Evolutionary conservation across 2,888 invertebrate genomes (phyloP), one percentile per base, ranked within the genome.

Genomic region (Augochlorella aurata): DNA sequence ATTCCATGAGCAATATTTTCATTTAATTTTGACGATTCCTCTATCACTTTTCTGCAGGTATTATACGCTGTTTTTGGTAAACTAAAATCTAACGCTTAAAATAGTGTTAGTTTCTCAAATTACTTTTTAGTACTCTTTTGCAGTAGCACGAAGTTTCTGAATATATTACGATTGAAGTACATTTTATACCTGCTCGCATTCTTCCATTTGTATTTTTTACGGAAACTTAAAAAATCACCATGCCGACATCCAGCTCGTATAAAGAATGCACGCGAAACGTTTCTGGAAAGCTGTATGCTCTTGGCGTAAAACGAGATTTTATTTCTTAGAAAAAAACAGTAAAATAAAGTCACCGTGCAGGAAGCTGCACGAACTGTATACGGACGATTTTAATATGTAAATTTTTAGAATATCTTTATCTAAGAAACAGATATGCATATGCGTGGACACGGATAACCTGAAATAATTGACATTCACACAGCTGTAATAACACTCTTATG

Each of bases 291-390:
- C 21, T 21, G 54, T 21, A 54, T 54, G 54, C 54, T 54, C 54
- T 54, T 21, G 21, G 54, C 54, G 54, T 54, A 54, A 54, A 21
- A 54, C 54, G 54, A 9, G n/a, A 54, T 54, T 54, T 54, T 54
- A 54, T 54, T 54, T 54, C 54, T 54, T 54, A 54, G 54, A 54
- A 54, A 54, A 54, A 7, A 21, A 12, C 9, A 54, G 21, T 54
- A 54, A 21, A 12, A 54, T n/a, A 54, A 21, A 54, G 54, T 54
- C 54, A 21, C 21, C 21, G 54, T 12, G n/a, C 21, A 54, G 54
- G 21, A 54, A 12, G 54, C 54, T n/a, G 12, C 54, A 54, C 54
- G 21, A 12, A 54, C 54, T 21, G 21, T 21, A 54, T 10, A 38
- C 38, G 21, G 54, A 54, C 54, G 21, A 54, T n/a, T 54, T 12